These are phyloP conservation scores for Melanotus villosus DNA, from an alignment of 2,888 invertebrate species.

Conservation along the genomic window DNA sequence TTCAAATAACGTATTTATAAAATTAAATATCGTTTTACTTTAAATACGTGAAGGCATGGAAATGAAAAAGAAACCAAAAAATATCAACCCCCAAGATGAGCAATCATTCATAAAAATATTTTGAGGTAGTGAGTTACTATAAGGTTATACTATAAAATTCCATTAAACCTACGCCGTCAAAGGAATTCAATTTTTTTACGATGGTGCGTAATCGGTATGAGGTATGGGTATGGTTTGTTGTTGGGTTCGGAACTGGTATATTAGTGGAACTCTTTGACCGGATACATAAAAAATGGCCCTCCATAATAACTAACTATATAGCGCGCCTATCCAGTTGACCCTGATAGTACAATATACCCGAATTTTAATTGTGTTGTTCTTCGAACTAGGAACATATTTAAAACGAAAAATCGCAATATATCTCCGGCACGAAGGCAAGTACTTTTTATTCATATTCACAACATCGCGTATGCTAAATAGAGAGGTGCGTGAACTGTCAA, in stretches of 20 bases:
- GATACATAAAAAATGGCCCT: slow-evolving; percentile 34
- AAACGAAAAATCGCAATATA: slow-evolving; percentile 14
- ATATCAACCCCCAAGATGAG: too few relatives aligned
- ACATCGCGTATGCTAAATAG: slow-evolving; percentile 26
- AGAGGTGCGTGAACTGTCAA: slow-evolving; percentile 38
- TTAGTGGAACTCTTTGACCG: slow-evolving; percentile 29
- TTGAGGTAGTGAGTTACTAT: neutral
- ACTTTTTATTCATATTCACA: slow-evolving; percentile 31
- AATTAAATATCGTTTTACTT: too few relatives aligned
- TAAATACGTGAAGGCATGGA: too few relatives aligned
- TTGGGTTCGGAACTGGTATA: slow-evolving; percentile 30
- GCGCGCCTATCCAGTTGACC: slow-evolving; percentile 37
- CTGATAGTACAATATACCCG: slow-evolving; percentile 44
- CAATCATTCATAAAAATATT: neutral
- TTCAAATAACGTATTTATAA: too few relatives aligned
- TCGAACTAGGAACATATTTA: slow-evolving; percentile 28
- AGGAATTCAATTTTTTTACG: neutral
- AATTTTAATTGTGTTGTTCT: slow-evolving; percentile 40
- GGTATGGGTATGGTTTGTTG: neutral
- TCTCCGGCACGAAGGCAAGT: slow-evolving; percentile 13
- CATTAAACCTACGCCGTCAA: slow-evolving; percentile 7
- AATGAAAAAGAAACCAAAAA: too few relatives aligned
- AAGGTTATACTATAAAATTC: neutral
- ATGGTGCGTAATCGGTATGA: neutral
- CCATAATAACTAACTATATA: slow-evolving; percentile 31